Evolutionary conservation across 2,888 invertebrate genomes (phyloP).

Genomic region (Leptinotarsa haldemani): DNA sequence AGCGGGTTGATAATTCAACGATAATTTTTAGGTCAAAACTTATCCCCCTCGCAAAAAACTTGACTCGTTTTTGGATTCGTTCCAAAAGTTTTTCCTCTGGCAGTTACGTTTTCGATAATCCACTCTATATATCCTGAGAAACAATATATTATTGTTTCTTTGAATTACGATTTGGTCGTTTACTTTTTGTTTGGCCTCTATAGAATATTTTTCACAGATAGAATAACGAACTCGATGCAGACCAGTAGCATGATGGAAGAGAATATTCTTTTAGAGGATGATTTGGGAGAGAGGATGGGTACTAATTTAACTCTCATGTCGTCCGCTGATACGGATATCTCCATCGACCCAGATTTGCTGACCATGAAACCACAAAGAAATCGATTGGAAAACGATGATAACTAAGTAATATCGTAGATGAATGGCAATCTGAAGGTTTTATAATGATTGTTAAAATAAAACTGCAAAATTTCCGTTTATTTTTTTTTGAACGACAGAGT

Average conservation of each 20-base stretch:
- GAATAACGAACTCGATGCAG: slow-evolving; percentile 58
- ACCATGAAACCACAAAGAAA: slow-evolving; percentile 59
- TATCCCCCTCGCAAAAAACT: no score
- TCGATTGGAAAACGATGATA: slow-evolving; percentile 33
- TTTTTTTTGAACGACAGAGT: neutral
- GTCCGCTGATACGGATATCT: slow-evolving; percentile 54
- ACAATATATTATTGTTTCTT: no score
- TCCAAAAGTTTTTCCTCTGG: no score
- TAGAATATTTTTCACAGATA: slow-evolving; percentile 45
- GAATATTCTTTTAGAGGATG: slow-evolving; percentile 56
- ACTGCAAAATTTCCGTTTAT: neutral
- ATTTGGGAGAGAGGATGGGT: slow-evolving; percentile 49
- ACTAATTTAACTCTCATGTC: slow-evolving; percentile 49
- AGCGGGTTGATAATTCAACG: no score
- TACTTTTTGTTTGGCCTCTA: neutral
- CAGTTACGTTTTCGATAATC: no score
- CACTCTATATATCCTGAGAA: no score
- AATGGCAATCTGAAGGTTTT: neutral
- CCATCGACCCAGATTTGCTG: slow-evolving; percentile 64
- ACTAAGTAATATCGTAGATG: neutral
- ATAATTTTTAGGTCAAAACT: no score
- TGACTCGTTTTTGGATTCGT: no score
- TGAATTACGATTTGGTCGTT: neutral
- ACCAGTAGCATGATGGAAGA: slow-evolving; percentile 56
- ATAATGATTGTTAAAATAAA: neutral